Percentiles rank a stretch among this genome's conserved stretches.
Conservation (phyloP, 2,113 vertebrate genomes). For the Elephantulus edwardii region DNA sequence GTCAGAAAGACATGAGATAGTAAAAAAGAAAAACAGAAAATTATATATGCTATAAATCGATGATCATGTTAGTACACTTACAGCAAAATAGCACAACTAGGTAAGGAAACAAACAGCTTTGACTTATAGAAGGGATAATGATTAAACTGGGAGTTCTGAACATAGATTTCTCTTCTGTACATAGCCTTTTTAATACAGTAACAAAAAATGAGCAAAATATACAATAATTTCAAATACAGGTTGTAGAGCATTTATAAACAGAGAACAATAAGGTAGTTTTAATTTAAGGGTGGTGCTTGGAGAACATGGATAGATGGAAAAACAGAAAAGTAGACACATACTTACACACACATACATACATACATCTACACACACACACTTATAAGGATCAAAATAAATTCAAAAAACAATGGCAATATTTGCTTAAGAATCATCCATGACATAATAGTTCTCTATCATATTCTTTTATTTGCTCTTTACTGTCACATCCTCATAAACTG, state of each 20-base stretch:
- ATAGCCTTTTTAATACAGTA: neutral
- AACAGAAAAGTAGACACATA: neutral
- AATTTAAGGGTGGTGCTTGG: neutral
- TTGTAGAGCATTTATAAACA: neutral
- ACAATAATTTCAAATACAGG: conserved; percentile 6
- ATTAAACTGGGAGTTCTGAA: neutral
- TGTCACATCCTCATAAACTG: neutral
- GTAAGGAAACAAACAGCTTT: neutral
- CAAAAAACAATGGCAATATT: neutral
- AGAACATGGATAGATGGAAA: neutral
- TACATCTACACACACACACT: neutral
- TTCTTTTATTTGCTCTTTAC: conserved; percentile 32
- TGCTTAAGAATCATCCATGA: neutral
- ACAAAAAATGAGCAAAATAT: conserved; percentile 12
- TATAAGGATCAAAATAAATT: neutral
- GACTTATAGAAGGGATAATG: neutral
- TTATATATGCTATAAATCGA: neutral
- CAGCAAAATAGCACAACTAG: neutral
- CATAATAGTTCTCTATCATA: neutral
- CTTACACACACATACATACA: neutral
- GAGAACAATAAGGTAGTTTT: neutral
- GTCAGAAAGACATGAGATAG: neutral
- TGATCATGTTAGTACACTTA: neutral
- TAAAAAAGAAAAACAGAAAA: neutral
- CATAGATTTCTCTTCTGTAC: neutral